These are phyloP conservation scores for Oryzias woworae DNA, from an alignment of 2,113 vertebrate species.

Conservation along the genomic window DNA sequence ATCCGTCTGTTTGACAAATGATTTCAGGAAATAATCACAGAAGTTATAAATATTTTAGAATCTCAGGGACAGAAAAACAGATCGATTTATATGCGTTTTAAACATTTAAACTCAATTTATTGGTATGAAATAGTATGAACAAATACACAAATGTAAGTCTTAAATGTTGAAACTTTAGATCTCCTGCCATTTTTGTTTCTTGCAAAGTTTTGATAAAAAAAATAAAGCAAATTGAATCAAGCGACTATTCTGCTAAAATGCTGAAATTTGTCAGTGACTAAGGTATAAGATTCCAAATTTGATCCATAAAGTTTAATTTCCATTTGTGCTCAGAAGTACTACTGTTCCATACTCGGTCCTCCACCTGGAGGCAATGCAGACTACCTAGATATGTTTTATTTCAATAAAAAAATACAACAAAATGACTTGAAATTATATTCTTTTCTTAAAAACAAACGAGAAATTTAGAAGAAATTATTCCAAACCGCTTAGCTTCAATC, in stretches of 20 bases:
- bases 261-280: slow-evolving; percentile 21
- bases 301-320: slow-evolving; percentile 24
- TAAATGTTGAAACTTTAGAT: slow-evolving; percentile 4
- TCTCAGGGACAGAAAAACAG: background rate
- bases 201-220: background rate
- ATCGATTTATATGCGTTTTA: slow-evolving; percentile 5
- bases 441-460: slow-evolving; percentile 20
- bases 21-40: too few species aligned
- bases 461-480: slow-evolving; percentile 4
- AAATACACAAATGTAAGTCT: slow-evolving; percentile 44
- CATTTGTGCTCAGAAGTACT: slow-evolving; percentile 30
- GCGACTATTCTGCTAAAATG: slow-evolving; percentile 26
- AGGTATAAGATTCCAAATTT: slow-evolving; percentile 25
- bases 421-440: slow-evolving; percentile 8
- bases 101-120: slow-evolving; percentile 64
- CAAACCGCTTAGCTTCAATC: slow-evolving; percentile 30
- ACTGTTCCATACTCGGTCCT: slow-evolving; percentile 26
- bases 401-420: slow-evolving; percentile 27
- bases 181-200: too few species aligned
- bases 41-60: too few species aligned
- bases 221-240: slow-evolving; percentile 16
- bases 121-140: slow-evolving; percentile 71
- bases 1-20: background rate
- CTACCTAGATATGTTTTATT: slow-evolving; percentile 39
- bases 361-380: slow-evolving; percentile 43